A percentile compares a stretch with the other conserved stretches of the same genome.
phyloP scores from a whole-genome alignment of 2,888 invertebrate species.

The Deilephila elpenor region DNA sequence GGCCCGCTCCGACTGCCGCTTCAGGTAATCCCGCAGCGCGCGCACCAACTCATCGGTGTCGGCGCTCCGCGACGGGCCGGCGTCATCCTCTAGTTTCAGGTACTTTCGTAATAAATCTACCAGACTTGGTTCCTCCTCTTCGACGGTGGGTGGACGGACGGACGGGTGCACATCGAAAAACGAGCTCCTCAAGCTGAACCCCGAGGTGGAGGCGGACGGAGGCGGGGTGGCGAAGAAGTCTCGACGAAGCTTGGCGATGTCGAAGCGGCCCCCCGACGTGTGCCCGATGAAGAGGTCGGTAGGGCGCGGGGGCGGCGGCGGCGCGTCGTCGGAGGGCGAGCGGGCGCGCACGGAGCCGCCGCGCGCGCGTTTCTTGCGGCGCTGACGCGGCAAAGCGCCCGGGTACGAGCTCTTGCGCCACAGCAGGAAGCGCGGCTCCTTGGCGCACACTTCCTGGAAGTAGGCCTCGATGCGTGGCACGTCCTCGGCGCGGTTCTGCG shows the following conservation, averaged over 20 bases:
- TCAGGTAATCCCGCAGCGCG: slow-evolving; percentile 85
- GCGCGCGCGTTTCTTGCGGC: slow-evolving; percentile 83
- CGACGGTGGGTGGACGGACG: slow-evolving; percentile 53
- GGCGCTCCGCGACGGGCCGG: slow-evolving; percentile 68
- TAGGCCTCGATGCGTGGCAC: slow-evolving; percentile 92
- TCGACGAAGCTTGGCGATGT: slow-evolving; percentile 87
- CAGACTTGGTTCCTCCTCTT: slow-evolving; percentile 83
- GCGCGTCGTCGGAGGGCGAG: slow-evolving; percentile 87
- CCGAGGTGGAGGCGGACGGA: slow-evolving; percentile 58
- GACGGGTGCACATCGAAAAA: slow-evolving; percentile 48
- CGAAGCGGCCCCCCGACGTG: slow-evolving; percentile 86
- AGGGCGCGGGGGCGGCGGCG: slow-evolving; percentile 72
- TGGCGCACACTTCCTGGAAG: slow-evolving; percentile 92
- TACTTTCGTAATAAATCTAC: slow-evolving; percentile 88
- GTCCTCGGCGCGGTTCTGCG: slow-evolving; percentile 89
- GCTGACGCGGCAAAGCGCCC: slow-evolving; percentile 86
- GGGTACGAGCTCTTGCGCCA: slow-evolving; percentile 94
- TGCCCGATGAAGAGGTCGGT: slow-evolving; percentile 79
- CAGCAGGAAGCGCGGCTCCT: slow-evolving; percentile 90
- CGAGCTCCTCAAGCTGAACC: slow-evolving; percentile 58
- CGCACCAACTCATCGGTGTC: slow-evolving; percentile 87
- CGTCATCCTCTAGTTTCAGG: slow-evolving; percentile 85
- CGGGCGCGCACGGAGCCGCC: slow-evolving; percentile 89
- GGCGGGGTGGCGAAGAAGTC: slow-evolving; percentile 86
- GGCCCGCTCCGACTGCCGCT: slow-evolving; percentile 67